Base-by-base conservation (phyloP, 2,797 vertebrate genomes). In the Menidia menidia region DNA sequence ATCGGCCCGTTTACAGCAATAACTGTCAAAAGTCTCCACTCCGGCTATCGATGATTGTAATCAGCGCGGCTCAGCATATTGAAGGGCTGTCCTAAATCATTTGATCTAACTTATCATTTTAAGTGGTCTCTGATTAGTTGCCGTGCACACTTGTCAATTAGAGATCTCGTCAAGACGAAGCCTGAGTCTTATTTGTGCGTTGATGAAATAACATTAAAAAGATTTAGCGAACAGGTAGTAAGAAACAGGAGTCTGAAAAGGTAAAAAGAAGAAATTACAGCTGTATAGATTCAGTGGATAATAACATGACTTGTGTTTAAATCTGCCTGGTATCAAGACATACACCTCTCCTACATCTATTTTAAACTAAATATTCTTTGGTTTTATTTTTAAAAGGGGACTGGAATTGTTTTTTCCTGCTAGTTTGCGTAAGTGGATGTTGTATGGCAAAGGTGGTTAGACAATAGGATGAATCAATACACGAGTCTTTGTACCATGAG, bases 91-190 rank as follows among this genome's bases (percentile, higher is more conserved):
- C 89, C 92, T 78, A 94, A 93, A 93, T 92, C 86, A 93, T 89
- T 92, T 90, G 67, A 87, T 90, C 89, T 91, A 91, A 92, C 93
- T 90, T 84, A 89, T 93, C 89, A 90, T 92, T 85, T 92, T 90
- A 92, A 93, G 90, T 91, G 84, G 81, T 80, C 53, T 78, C 91
- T 91, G 89, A 94, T 93, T 92, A 93, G 91, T 91, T 91, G 91
- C 91, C 93, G 91, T 92, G 89, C 88, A 92, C 87, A 93, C 73
- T 88, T 91, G 90, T 92, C 92, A 93, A 93, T 93, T 93, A 89
- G 87, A 80, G 66, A 54, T 73, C 77, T 61, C 66, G 39, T 0
- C 67, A 78, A 81, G 78, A 73, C 61, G 63, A 51, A 65, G 68
- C 72, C 15, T 32, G 64, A 73, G 72, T 69, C 43, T 75, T 54